Evolutionary conservation across 2,797 vertebrate species (phyloP).

Genomic region (Eurystomus glaucurus): DNA sequence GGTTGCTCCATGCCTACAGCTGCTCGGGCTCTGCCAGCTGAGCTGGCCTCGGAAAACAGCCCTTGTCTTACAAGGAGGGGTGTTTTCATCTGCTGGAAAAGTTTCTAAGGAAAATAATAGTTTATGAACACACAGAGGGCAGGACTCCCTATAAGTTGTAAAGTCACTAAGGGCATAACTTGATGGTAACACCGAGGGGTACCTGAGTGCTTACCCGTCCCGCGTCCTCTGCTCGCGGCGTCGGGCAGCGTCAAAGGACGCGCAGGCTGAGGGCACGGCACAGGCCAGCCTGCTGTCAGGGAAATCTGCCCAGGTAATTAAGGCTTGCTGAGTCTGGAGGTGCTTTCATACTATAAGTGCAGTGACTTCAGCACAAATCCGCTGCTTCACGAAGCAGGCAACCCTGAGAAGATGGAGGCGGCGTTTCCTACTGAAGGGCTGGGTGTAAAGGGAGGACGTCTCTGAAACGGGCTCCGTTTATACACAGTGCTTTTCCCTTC

Average conservation of each 20-base stretch:
- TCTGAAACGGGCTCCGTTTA: not conserved
- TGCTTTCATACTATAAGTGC: not conserved
- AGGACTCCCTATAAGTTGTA: not conserved
- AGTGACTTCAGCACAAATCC: not conserved
- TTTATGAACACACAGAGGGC: not conserved
- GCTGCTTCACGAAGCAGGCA: not conserved
- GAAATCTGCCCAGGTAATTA: not conserved
- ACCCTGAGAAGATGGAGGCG: not conserved
- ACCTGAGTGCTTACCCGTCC: not conserved
- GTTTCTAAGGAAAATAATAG: not conserved
- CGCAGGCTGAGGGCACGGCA: not conserved
- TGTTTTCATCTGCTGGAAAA: not conserved
- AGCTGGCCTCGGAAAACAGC: not conserved
- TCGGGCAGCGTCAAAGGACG: not conserved
- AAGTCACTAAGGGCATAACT: not conserved
- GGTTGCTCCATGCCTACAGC: slow-evolving; percentile 24
- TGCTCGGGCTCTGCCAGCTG: not conserved
- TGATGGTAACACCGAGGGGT: not conserved
- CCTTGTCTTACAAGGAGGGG: not conserved
- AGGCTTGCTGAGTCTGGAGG: not conserved
- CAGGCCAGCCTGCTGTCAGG: not conserved
- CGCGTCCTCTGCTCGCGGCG: too few species aligned
- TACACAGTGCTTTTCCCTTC: not conserved
- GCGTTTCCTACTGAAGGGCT: not conserved
- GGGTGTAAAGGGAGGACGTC: fast-evolving